Evolutionary conservation across 2,797 vertebrate genomes (phyloP), one percentile per base, ranked within the genome.

Genomic region (Sparus aurata): DNA sequence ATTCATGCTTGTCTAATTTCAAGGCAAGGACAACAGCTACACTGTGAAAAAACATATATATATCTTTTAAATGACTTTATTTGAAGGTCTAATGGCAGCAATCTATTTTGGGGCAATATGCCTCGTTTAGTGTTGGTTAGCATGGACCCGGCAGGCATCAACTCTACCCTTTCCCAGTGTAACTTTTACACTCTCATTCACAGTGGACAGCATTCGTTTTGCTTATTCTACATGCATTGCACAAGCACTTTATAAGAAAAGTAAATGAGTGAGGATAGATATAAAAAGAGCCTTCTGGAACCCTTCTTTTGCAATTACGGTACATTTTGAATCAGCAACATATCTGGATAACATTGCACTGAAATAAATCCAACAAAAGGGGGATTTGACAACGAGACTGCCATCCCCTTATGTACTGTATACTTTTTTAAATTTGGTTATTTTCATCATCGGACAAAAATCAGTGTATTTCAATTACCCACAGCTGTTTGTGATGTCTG

Each of bases 1-100:
- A 93, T 92, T 94, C 89, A 92, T 90, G 91, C 88, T 89, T 90
- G 83, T 89, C 86, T 91, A 87, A 77, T 85, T 92, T 77, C 69
- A 74, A 81, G 70, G 79, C 79, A 91, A 92, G 89, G 90, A 84
- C 90, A 89, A 89, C 75, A 85, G 69, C 83, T 46, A 63, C 62
- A 81, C 41, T 47, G 27, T 70, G 63, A 27, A 79, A 77, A 67
- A 72, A 2, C 34, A 34, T 34, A 34, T 34, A 30, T 30, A 72
- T 53, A 81, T 25, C 25, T 59, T 83, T 77, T 60, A 78, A 89
- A 88, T 83, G 66, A 88, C 86, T 88, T 90, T 74, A 84, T 79
- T 88, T 89, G 72, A 91, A 89, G 88, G 85, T 88, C 80, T 86
- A 85, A 91, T 80, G 66, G 84, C 69, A 79, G 73, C 61, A 53